phyloP scores from a whole-genome alignment of 1,140 invertebrate species.

The Magallana gigas region DNA sequence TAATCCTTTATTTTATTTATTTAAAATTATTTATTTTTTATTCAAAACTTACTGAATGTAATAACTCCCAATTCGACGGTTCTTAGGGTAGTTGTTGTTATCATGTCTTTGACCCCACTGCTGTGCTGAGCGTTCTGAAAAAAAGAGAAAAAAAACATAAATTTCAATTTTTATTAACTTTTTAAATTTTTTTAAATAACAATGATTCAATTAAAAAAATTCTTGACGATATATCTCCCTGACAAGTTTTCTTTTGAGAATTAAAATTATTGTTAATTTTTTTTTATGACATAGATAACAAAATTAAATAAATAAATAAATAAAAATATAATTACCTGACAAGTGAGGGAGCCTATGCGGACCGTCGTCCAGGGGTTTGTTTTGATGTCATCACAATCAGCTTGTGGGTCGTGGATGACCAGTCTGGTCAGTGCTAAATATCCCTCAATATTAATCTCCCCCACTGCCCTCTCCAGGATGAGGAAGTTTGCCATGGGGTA shows the following conservation, averaged over 20 bases:
- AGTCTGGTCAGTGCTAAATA: neutral
- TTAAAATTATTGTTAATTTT: neutral
- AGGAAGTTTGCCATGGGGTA: neutral
- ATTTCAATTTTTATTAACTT: neutral
- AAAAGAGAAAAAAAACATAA: neutral
- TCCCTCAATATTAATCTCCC: neutral
- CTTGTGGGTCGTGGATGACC: neutral
- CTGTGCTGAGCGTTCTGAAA: neutral
- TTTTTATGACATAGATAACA: slow-evolving; percentile 7
- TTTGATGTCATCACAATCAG: neutral
- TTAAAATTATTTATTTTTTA: neutral
- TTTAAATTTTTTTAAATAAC: neutral
- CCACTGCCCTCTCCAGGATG: neutral
- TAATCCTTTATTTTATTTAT: slow-evolving; percentile 1
- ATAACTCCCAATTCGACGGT: slow-evolving; percentile 2
- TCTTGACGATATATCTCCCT: neutral
- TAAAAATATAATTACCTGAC: slow-evolving; percentile 16
- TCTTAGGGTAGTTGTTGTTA: neutral
- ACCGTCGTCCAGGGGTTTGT: neutral
- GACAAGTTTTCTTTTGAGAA: neutral
- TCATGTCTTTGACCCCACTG: neutral
- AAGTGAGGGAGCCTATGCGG: neutral
- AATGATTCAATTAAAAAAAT: neutral
- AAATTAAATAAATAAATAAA: neutral
- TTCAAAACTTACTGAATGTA: slow-evolving; percentile 11